Evolutionary conservation across 2,888 invertebrate species (phyloP), one percentile per base, ranked within the genome.

Genomic region (Andrena marginata): DNA sequence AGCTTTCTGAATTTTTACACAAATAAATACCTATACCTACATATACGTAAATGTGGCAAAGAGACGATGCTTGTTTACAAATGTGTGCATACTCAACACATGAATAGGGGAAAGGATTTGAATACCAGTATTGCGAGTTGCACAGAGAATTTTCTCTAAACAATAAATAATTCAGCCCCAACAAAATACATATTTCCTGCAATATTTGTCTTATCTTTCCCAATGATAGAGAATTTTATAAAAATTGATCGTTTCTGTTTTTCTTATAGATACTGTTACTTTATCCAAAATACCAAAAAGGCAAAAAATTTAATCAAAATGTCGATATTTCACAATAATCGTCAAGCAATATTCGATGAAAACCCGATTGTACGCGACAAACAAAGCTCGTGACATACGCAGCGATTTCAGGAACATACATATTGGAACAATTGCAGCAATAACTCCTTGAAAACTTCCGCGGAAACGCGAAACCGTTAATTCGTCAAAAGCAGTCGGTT

Each of bases 371-470:
- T 5, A 33, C 16, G 0, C 23, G 23, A 23, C 3, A 26, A 35
- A 5, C 13, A 20, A 7, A 54, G 33, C 33, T 54, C 1, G 1
- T 2, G 3, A 5, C 2, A n/a, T 1, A 42, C 6, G 10, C 29
- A 42, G 35, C 20, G 29, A 54, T 26, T 26, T 26, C 42, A 3
- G 42, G 42, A 49, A 20, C 8, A 2, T 16, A 64, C 33, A 49
- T 54, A 33, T 67, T 29, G 7, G 16, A 29, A 33, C 13, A 70
- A 35, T 64, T 13, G 29, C 26, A 59, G 70, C 35, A 23, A 65
- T 51, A 71, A 71, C 42, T 77, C 31, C 23, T 70, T 59, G 64
- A 26, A 51, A 65, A 65, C 13, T 20, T 26, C 20, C 54, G 2
- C 6, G 26, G 56, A 7, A 13, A 16, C 56, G 48, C 16, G 16